A percentile compares a stretch with the other conserved stretches of the same genome.
Conservation (phyloP, 2,113 vertebrate genomes). For the Cyanocitta stelleri region DNA sequence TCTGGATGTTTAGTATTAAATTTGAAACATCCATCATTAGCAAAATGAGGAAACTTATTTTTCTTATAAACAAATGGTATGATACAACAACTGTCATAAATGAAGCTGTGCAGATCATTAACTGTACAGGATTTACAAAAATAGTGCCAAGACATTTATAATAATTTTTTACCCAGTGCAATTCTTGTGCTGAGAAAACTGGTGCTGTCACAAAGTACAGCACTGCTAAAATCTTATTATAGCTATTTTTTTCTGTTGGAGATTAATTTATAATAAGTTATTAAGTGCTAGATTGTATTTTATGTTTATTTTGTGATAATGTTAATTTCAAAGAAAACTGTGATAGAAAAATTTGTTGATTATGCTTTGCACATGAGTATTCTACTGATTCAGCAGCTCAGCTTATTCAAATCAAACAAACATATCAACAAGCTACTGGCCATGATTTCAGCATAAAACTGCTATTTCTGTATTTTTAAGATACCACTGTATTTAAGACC, state of each 20-base stretch:
- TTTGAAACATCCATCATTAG: neutral
- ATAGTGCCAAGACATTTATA: neutral
- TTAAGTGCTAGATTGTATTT: neutral
- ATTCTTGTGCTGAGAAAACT: neutral
- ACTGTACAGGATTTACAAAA: neutral
- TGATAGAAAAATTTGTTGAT: neutral
- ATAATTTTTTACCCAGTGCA: neutral
- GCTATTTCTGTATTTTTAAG: neutral
- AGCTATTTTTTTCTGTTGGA: neutral
- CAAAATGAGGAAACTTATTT: neutral
- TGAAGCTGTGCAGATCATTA: neutral
- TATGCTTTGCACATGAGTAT: neutral
- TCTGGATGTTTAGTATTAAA: neutral
- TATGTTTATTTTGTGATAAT: neutral
- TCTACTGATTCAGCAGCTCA: neutral
- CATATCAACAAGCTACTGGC: neutral
- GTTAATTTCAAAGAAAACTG: neutral
- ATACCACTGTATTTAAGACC: neutral
- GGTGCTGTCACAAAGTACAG: neutral
- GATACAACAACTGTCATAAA: neutral
- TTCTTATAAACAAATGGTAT: neutral
- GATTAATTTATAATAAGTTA: neutral
- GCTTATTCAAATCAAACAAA: neutral
- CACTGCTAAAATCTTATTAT: neutral
- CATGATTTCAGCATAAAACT: neutral